Evolutionary conservation across 2,888 invertebrate genomes (phyloP), one percentile per base, ranked within the genome.

Genomic region (Euplexia lucipara): DNA sequence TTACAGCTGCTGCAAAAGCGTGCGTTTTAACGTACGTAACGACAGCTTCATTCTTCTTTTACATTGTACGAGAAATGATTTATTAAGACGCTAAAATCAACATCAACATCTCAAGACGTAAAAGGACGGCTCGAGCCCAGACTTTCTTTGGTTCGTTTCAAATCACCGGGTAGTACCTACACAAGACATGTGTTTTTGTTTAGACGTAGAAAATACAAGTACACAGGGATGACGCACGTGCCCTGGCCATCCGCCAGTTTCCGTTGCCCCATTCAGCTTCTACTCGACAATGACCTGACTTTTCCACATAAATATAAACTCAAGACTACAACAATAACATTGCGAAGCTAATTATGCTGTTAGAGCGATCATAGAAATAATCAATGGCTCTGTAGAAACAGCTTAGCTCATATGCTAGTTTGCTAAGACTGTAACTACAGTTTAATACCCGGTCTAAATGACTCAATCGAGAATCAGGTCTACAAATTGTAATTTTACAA

Each of bases 201-300:
- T 84, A 83, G 86, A 84, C 83, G 85, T 81, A 83, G 80, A 87
- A 87, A 87, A 86, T 79, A 82, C 80, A 86, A 87, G 88, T 85
- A 84, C 87, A 83, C 81, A 79, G 72, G 74, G 65, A 85, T 95
- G 95, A 95, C 95, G 94, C 94, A 95, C 88, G 78, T 70, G 54
- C 61, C 18, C 85, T 95, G 95, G 95, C 89, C n/a, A 3, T 0
- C 0, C 18, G 91, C 95, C 95, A 94, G 90, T 82, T 91, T 91
- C 93, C 93, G 92, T 81, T 86, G 88, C 83, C 84, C 87, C 94
- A 94, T 94, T 94, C 94, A 95, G 90, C 78, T 90, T 85, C 85
- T 67, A 75, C 67, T 91, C 93, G 92, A 88, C 94, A 94, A 94
- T 94, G 95, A 94, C 93, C 94, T 86, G 92, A 89, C 91, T 91